A percentile compares a stretch with the other conserved stretches of the same genome.
Conservation (phyloP, 1,140 invertebrate genomes). For the Solenopsis invicta region DNA sequence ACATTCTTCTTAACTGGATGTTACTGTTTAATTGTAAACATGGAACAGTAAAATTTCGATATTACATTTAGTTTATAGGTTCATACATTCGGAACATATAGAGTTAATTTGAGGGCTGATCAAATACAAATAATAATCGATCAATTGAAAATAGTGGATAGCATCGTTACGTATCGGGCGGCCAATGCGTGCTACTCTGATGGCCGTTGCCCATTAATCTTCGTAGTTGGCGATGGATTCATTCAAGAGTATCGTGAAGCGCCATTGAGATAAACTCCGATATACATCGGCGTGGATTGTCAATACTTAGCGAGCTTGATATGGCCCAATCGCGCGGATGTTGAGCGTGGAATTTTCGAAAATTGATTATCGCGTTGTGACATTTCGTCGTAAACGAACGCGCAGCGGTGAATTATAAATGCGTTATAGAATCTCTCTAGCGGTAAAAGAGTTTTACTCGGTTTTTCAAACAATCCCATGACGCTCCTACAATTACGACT, state of each 20-base stretch:
- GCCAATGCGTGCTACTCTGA: neutral
- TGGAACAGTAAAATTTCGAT: neutral
- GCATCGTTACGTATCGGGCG: slow-evolving; percentile 12
- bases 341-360: neutral
- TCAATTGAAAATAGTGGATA: slow-evolving; percentile 13
- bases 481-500: neutral
- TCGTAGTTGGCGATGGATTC: slow-evolving; percentile 36
- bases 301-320: neutral
- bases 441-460: neutral
- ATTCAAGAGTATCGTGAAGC: slow-evolving; percentile 36
- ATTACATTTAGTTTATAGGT: neutral
- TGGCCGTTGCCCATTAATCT: slow-evolving; percentile 32
- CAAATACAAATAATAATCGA: slow-evolving; percentile 5
- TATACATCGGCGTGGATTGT: slow-evolving; percentile 7
- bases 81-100: neutral
- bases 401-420: neutral
- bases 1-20: neutral
- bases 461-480: neutral
- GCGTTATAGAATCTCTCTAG: neutral
- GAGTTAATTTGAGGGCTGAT: slow-evolving; percentile 3
- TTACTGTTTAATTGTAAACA: neutral
- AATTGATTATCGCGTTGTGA: slow-evolving; percentile 6
- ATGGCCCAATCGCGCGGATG: neutral
- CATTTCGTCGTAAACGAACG: neutral
- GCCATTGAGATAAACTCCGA: slow-evolving; percentile 24